phyloP scores from a whole-genome alignment of 1,140 invertebrate genomes.

The Ooceraea biroi region DNA sequence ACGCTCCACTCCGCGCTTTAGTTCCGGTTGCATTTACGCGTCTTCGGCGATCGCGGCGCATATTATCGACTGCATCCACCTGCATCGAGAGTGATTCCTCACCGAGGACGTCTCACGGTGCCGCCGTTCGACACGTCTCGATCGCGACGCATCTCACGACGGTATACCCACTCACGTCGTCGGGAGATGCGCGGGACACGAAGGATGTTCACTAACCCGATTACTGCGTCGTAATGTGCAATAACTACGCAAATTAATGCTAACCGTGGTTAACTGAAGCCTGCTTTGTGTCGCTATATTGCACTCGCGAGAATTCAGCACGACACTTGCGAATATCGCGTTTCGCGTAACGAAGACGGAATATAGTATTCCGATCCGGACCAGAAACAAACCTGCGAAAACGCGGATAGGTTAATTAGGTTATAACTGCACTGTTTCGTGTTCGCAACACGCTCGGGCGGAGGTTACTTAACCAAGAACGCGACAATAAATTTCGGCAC shows the following conservation, averaged over 20 bases:
- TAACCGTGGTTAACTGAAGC: too few species aligned
- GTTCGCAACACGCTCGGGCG: neutral
- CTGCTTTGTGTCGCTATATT: too few species aligned
- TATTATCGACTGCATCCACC: constrained; percentile 24
- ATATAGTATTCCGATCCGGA: too few species aligned
- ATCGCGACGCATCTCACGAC: neutral
- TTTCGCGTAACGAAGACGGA: too few species aligned
- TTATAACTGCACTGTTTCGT: neutral
- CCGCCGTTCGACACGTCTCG: neutral
- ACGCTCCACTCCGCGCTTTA: constrained; percentile 1
- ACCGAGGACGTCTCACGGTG: neutral
- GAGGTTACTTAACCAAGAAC: neutral
- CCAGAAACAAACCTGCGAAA: neutral
- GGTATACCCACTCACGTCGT: too few species aligned
- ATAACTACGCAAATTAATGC: too few species aligned
- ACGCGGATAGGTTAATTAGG: neutral
- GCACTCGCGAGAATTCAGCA: too few species aligned
- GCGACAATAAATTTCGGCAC: neutral
- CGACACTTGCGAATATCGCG: too few species aligned
- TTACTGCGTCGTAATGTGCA: too few species aligned
- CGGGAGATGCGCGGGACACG: too few species aligned
- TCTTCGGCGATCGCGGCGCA: constrained; percentile 6
- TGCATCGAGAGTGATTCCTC: neutral
- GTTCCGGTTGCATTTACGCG: constrained; percentile 17
- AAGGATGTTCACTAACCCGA: too few species aligned